Evolutionary conservation across 1,140 invertebrate genomes (phyloP).

Genomic region (Brachionus calyciflorus): DNA sequence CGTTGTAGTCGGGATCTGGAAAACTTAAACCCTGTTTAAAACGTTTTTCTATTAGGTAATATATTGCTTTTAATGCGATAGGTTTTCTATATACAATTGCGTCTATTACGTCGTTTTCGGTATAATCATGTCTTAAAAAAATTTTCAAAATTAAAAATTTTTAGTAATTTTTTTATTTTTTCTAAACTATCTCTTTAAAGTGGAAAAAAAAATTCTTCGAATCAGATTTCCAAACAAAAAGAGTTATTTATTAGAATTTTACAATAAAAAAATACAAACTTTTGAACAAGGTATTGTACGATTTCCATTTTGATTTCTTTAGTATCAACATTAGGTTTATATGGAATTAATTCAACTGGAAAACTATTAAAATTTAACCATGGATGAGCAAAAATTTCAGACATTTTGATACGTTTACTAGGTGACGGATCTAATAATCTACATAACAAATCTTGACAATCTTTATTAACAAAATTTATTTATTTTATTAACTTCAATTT

Average conservation of each 20-base stretch:
- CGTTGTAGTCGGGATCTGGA: conserved; percentile 36
- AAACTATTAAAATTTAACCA: conserved; percentile 49
- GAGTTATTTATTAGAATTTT: neutral
- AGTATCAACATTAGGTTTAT: neutral
- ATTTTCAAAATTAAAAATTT: neutral
- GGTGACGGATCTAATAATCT: conserved; percentile 51
- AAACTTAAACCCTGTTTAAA: conserved; percentile 29
- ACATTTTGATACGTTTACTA: conserved; percentile 51
- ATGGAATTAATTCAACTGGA: conserved; percentile 43
- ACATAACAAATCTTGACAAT: conserved; percentile 52
- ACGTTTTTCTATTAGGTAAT: conserved; percentile 40
- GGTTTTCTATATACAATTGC: conserved; percentile 46
- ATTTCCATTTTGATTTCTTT: conserved; percentile 38
- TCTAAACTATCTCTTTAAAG: too few species aligned
- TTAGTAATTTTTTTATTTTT: neutral
- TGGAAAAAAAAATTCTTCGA: too few species aligned
- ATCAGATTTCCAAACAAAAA: too few species aligned
- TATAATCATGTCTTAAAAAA: conserved; percentile 24
- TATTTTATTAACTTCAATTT: neutral
- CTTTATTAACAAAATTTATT: conserved; percentile 47
- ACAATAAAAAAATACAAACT: too few species aligned
- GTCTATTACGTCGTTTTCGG: conserved; percentile 35
- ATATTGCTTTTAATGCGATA: conserved; percentile 41
- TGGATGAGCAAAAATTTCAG: conserved; percentile 51
- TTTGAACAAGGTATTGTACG: conserved; percentile 40